Percentiles rank a stretch among this genome's conserved stretches.
phyloP scores from a whole-genome alignment of 2,113 vertebrate genomes.

The Chamaetylas fuelleborni region DNA sequence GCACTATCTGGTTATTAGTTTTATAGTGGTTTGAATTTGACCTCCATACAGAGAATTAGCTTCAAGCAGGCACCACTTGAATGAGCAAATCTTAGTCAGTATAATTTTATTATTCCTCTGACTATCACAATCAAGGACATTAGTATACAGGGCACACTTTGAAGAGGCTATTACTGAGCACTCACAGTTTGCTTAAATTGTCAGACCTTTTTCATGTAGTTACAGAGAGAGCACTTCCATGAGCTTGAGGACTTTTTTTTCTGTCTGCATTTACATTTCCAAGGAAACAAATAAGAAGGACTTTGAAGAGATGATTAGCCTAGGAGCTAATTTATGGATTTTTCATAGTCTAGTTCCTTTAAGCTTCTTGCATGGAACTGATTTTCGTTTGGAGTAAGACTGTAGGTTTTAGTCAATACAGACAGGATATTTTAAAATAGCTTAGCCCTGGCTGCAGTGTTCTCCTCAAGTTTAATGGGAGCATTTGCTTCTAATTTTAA shows the following conservation, averaged over 20 bases:
- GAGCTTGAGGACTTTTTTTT: slow-evolving; percentile 33
- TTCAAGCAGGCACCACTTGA: not conserved
- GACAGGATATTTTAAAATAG: slow-evolving; percentile 17
- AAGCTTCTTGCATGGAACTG: not conserved
- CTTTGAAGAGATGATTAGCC: slow-evolving; percentile 50
- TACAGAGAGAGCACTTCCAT: slow-evolving; percentile 20
- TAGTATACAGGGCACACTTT: slow-evolving; percentile 25
- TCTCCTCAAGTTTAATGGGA: not conserved
- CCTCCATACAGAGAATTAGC: not conserved
- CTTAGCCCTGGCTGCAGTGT: not conserved
- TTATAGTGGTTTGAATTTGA: not conserved
- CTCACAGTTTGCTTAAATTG: slow-evolving; percentile 11
- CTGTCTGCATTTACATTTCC: slow-evolving; percentile 42
- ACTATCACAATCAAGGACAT: slow-evolving; percentile 31
- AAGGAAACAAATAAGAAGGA: slow-evolving; percentile 49
- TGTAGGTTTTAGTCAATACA: slow-evolving; percentile 2
- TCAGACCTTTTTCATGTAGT: slow-evolving; percentile 28
- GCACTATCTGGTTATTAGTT: not conserved
- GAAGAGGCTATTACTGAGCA: slow-evolving; percentile 45
- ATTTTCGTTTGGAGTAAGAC: not conserved
- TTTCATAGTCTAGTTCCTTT: slow-evolving; percentile 49
- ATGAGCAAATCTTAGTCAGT: not conserved
- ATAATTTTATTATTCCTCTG: slow-evolving; percentile 32
- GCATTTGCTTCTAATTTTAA: slow-evolving; percentile 19
- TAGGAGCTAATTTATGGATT: slow-evolving; percentile 49